Conservation (phyloP, 2,797 vertebrate genomes). For the Tragopan temminckii region DNA sequence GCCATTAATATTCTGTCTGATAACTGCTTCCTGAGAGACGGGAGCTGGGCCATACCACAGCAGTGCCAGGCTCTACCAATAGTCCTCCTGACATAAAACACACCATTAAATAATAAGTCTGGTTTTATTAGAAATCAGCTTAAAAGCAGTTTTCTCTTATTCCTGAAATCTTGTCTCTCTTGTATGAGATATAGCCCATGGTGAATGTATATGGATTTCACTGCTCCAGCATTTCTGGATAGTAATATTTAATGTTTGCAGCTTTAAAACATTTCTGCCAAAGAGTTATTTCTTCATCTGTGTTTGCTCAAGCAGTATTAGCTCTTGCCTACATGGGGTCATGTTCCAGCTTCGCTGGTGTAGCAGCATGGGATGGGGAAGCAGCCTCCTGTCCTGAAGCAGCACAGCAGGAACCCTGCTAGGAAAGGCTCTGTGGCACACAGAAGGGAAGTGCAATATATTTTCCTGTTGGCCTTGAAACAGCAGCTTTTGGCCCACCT, state of each 20-base stretch:
- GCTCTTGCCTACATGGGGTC: not conserved
- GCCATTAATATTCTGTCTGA: conserved; percentile 61
- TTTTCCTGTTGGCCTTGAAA: not conserved
- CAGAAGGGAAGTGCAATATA: not conserved
- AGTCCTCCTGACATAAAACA: conserved; percentile 34
- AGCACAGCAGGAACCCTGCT: rapidly evolving
- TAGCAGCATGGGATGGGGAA: not conserved
- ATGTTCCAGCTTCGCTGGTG: not conserved
- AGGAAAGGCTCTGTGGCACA: not conserved
- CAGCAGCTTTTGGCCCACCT: not conserved
- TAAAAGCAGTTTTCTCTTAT: not conserved
- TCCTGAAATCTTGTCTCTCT: not conserved
- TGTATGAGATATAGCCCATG: not conserved
- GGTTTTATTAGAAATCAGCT: not conserved
- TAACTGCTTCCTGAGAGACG: not conserved
- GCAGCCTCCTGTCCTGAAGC: not conserved
- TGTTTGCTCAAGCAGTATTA: not conserved
- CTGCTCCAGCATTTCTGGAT: not conserved
- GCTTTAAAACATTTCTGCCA: not conserved
- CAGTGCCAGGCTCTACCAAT: not conserved
- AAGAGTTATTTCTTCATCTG: not conserved
- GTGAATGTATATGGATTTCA: not conserved
- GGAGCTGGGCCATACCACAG: not conserved
- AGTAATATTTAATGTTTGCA: not conserved
- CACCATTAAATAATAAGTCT: conserved; percentile 8